These are phyloP conservation scores for Sebastolobus alascanus DNA, from an alignment of 2,797 vertebrate genomes.

Conservation along the genomic window DNA sequence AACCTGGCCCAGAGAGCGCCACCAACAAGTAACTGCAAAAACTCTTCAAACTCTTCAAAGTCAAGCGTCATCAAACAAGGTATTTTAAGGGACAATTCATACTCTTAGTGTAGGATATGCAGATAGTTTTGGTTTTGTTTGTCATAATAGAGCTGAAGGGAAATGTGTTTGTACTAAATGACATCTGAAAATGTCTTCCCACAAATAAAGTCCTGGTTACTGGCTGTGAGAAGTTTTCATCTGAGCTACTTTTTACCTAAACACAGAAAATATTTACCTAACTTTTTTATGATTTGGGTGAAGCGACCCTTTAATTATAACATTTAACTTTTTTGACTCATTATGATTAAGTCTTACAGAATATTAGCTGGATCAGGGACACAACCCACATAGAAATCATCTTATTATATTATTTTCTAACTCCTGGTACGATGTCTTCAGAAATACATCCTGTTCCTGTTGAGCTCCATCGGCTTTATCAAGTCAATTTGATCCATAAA, in stretches of 20 bases:
- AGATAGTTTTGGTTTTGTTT: background rate
- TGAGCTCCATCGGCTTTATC: background rate
- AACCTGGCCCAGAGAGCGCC: constrained; percentile 55
- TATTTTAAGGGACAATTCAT: constrained; percentile 22
- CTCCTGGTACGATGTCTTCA: too few relatives aligned
- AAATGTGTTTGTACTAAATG: background rate
- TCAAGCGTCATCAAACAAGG: background rate
- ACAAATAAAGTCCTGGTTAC: background rate
- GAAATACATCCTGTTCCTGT: too few relatives aligned
- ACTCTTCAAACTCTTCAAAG: background rate
- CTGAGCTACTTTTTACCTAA: background rate
- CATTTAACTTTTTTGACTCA: background rate
- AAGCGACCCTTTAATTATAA: too few relatives aligned
- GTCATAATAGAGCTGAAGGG: too few relatives aligned
- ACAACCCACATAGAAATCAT: background rate
- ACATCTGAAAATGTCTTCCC: background rate
- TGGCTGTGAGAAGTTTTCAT: background rate
- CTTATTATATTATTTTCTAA: background rate
- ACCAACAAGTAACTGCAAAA: constrained; percentile 18
- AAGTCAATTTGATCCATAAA: background rate
- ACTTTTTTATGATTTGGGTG: background rate
- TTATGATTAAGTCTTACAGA: background rate
- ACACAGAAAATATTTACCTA: background rate
- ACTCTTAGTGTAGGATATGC: background rate
- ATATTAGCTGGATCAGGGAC: too few relatives aligned